phyloP scores from a whole-genome alignment of 1,140 invertebrate species.

The Heterodera schachtii region DNA sequence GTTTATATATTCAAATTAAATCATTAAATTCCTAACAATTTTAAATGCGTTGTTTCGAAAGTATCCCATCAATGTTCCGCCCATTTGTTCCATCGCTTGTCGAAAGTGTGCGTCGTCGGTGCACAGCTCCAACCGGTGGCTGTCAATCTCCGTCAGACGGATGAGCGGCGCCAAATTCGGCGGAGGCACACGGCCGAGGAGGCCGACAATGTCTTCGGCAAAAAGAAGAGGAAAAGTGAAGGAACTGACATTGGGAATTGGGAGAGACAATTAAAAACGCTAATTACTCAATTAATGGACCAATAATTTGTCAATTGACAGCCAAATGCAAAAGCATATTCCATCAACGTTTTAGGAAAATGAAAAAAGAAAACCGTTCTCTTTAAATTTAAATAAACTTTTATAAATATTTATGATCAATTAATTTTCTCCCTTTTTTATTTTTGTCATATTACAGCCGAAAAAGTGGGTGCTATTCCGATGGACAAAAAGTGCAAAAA shows the following conservation, averaged over 20 bases:
- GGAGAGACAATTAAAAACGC: background rate
- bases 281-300: too few species aligned
- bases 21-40: conserved; percentile 3
- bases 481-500: too few species aligned
- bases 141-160: conserved; percentile 10
- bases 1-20: too few species aligned
- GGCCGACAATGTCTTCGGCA: conserved; percentile 27
- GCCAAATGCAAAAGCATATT: too few species aligned
- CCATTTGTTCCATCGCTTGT: background rate
- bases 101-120: background rate
- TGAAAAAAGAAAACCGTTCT: too few species aligned
- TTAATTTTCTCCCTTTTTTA: too few species aligned
- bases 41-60: conserved; percentile 20
- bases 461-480: too few species aligned
- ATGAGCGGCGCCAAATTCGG: background rate
- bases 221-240: conserved; percentile 28
- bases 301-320: too few species aligned
- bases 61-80: background rate
- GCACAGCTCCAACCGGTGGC: conserved; percentile 16
- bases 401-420: too few species aligned
- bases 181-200: background rate
- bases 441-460: too few species aligned
- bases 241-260: conserved; percentile 5
- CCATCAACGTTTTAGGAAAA: too few species aligned
- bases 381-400: too few species aligned